Percentiles rank a stretch among this genome's conserved stretches.
Evolutionary conservation across 2,113 vertebrate species (phyloP).

Genomic region (Hypocryptadius cinnamomeus): DNA sequence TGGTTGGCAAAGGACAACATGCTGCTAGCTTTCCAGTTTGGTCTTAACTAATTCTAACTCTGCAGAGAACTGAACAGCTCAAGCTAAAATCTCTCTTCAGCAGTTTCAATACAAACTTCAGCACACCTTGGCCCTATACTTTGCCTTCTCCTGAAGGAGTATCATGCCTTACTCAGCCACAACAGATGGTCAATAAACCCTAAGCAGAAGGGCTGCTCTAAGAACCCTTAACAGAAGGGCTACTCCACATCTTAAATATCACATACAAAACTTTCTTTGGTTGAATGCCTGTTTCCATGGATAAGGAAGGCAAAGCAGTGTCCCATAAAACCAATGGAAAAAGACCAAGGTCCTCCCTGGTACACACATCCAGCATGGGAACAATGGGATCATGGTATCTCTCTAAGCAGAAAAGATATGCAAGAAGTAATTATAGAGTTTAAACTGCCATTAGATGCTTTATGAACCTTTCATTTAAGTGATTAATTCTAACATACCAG

Average conservation of each 20-base stretch:
- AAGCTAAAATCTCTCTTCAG: not conserved
- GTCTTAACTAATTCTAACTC: not conserved
- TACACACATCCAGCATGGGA: rapidly evolving
- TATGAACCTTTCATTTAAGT: not conserved
- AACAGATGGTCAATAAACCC: not conserved
- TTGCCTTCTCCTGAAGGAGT: not conserved
- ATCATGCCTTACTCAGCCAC: not conserved
- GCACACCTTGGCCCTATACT: not conserved
- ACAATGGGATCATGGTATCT: rapidly evolving
- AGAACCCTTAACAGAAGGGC: not conserved
- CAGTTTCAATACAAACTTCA: not conserved
- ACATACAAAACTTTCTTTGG: not conserved
- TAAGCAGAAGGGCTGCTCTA: not conserved
- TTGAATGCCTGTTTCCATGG: not conserved
- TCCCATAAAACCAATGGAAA: not conserved
- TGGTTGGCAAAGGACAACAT: not conserved
- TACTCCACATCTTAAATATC: not conserved
- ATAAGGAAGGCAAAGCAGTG: not conserved
- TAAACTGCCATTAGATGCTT: not conserved
- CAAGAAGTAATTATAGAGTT: not conserved
- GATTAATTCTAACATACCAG: not conserved
- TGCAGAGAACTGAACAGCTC: not conserved
- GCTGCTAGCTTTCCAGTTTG: not conserved
- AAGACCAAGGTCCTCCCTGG: not conserved
- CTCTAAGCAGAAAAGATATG: not conserved